phyloP scores from a whole-genome alignment of 2,113 vertebrate species.

The Oncorhynchus gorbuscha region DNA sequence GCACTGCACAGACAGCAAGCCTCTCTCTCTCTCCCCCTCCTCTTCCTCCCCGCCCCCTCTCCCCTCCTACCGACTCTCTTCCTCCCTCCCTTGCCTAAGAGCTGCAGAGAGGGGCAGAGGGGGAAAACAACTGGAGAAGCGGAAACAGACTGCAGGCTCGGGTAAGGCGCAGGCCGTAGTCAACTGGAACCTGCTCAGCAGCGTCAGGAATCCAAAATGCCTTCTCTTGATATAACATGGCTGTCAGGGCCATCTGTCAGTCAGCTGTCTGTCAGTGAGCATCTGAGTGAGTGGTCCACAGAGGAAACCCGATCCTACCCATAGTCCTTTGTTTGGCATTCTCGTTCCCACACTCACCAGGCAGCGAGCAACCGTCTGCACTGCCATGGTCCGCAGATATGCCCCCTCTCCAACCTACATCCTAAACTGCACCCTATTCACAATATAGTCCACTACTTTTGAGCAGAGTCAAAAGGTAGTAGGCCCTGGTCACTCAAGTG shows the following conservation, averaged over 20 bases:
- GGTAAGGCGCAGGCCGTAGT: no score
- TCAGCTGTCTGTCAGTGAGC: slow-evolving; percentile 34
- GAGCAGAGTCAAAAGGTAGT: no score
- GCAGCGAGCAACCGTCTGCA: slow-evolving; percentile 34
- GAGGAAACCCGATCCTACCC: slow-evolving; percentile 57
- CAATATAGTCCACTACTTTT: no score
- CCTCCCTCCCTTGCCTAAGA: slow-evolving; percentile 12
- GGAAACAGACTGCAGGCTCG: no score
- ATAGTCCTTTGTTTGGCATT: slow-evolving; percentile 56
- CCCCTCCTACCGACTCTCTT: neutral
- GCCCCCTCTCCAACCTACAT: slow-evolving; percentile 3
- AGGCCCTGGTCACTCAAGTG: slow-evolving; percentile 19
- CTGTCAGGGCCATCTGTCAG: slow-evolving; percentile 35
- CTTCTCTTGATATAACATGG: slow-evolving; percentile 43
- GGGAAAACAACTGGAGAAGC: no score
- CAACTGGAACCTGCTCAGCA: no score
- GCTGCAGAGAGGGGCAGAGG: no score
- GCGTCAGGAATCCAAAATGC: no score
- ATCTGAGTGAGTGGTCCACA: slow-evolving; percentile 40
- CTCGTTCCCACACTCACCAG: slow-evolving; percentile 67
- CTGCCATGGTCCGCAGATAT: slow-evolving; percentile 42
- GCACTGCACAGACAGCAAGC: slow-evolving; percentile 5
- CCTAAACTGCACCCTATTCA: neutral
- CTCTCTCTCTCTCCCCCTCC: neutral
- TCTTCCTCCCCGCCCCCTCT: slow-evolving; percentile 5